phyloP scores from a whole-genome alignment of 1,140 invertebrate genomes.

The Euwallacea fornicatus region DNA sequence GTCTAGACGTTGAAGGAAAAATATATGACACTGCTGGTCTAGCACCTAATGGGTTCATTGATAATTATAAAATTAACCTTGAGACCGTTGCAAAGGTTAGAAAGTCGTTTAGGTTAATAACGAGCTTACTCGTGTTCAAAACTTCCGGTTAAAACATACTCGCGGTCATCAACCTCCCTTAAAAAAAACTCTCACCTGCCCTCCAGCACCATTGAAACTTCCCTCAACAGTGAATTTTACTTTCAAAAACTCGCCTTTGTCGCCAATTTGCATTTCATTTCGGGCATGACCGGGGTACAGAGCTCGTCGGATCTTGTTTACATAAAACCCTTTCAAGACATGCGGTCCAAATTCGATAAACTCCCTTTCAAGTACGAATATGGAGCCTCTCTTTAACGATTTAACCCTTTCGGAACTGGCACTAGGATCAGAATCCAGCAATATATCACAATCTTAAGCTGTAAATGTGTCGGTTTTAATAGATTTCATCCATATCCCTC shows the following conservation, averaged over 20 bases:
- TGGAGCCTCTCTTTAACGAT: background rate
- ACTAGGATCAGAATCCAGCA: background rate
- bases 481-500: background rate
- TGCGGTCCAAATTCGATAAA: slow-evolving; percentile 10
- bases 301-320: slow-evolving; percentile 8
- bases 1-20: too few species aligned
- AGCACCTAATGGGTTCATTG: too few species aligned
- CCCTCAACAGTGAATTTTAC: too few species aligned
- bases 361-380: background rate
- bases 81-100: too few species aligned
- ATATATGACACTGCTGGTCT: too few species aligned
- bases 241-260: background rate
- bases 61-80: too few species aligned
- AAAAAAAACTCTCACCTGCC: too few species aligned
- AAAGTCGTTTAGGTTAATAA: too few species aligned
- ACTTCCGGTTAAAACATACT: too few species aligned
- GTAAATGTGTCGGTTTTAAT: background rate
- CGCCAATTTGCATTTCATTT: slow-evolving; percentile 13
- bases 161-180: too few species aligned
- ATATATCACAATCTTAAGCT: background rate
- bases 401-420: background rate
- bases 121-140: too few species aligned
- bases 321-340: slow-evolving; percentile 6
- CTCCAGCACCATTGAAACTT: too few species aligned
- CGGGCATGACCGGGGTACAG: background rate